Base-by-base conservation (phyloP, 2,888 invertebrate genomes). In the Andricus curvator region DNA sequence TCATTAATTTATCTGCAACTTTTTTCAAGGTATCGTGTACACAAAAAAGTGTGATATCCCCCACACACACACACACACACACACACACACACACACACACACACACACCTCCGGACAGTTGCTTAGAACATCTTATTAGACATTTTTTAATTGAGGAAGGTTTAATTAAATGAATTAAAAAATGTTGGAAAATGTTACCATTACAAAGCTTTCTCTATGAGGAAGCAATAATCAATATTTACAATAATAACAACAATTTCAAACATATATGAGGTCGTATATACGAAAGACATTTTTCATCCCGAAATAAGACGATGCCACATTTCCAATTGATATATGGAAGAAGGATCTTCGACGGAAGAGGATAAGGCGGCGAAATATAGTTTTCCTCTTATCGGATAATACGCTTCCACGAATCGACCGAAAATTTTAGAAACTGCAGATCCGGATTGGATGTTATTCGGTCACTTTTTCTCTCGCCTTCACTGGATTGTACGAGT, bases 321-420 rank as follows among this genome's bases (percentile, higher is more conserved):
- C 17, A 77, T 56, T 48, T 56, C 56, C 29, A 29, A n/a, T 66
- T 66, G 33, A 22, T 78, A 65, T 37, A 44, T 76, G 74, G 51
- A 77, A 64, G 62, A 77, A 41, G 62, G 56, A 64, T 60, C 65
- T 77, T 22, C 66, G 33, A 64, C 48, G 64, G 62, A 65, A 60
- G n/a, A 79, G 17, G 51, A 70, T 68, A 44, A 48, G 33, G 13
- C 41, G 64, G 37, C 37, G 22, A 74, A 51, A 44, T 56, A 62
- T 62, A 62, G 20, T 20, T 65, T 70, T 76, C 25, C 20, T 25
- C 66, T 56, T 65, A 78, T 78, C 33, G 48, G 79, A 81, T 82
- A 84, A 84, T 82, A 77, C 82, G 77, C 82, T 84, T 82, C 79
- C 78, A 77, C 25, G 78, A 79, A 76, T 84, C 80, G 78, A 60